phyloP scores from a whole-genome alignment of 2,888 invertebrate genomes.

The Drosophila tanythrix region DNA sequence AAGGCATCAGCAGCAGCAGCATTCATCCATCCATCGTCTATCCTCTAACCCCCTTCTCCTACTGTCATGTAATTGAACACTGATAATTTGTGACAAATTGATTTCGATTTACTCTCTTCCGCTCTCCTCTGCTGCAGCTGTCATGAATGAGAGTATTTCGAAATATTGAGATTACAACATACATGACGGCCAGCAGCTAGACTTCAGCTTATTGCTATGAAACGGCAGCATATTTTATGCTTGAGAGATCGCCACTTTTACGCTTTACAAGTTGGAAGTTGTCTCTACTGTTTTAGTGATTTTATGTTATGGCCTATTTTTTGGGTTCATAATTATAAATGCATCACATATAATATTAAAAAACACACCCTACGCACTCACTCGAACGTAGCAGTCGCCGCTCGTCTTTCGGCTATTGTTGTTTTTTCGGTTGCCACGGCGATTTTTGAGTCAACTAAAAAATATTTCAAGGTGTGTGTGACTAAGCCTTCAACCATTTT shows the following conservation, averaged over 20 bases:
- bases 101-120: conserved; percentile 64
- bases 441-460: conserved; percentile 49
- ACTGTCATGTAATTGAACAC: conserved; percentile 61
- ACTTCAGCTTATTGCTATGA: conserved; percentile 43
- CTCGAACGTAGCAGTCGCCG: conserved; percentile 48
- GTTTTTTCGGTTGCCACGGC: conserved; percentile 70
- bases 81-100: conserved; percentile 80
- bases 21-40: conserved; percentile 18
- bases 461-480: conserved; percentile 78
- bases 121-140: conserved; percentile 1
- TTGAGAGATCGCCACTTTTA: conserved; percentile 62
- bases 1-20: conserved; percentile 27
- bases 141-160: conserved; percentile 42
- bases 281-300: conserved; percentile 39
- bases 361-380: conserved; percentile 71
- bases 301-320: conserved; percentile 51
- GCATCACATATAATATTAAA: conserved; percentile 58
- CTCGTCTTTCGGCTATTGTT: conserved; percentile 33
- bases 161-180: conserved; percentile 64
- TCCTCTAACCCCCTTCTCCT: conserved; percentile 9
- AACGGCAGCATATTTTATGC: conserved; percentile 63
- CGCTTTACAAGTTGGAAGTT: conserved; percentile 46
- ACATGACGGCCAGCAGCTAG: conserved; percentile 18
- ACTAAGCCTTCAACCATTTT: conserved; percentile 73
- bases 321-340: conserved; percentile 73